Evolutionary conservation across 2,797 vertebrate species (phyloP), one percentile per base, ranked within the genome.

Genomic region (Enteromius treurensis): DNA sequence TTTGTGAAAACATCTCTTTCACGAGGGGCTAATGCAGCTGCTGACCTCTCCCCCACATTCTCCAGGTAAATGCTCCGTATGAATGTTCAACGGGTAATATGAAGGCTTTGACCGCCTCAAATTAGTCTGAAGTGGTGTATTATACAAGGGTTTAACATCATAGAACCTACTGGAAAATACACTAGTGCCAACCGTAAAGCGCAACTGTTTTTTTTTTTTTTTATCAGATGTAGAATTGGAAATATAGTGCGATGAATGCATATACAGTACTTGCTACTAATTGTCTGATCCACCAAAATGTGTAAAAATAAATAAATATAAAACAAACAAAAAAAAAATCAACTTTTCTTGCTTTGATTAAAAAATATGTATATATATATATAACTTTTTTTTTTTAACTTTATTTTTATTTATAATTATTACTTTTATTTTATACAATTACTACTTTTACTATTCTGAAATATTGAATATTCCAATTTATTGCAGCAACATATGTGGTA

Each of bases 31-130:
- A 55, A 80, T 77, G 42, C 23, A 49, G 45, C 62, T 53, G 15
- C 23, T 74, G 77, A 84, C 40, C 67, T 42, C 42, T 76, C 9
- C 0, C 7, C 23, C 34, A 42, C 32, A 37, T 23, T 42, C 26
- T 60, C 8, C 13, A 84, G 40, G 55, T 37, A 62, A 71, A 11
- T 62, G 58, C 75, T 55, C 15, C 6, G 40, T 51, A 29, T 77
- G 32, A 76, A 76, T 60, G n/a, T 26, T 58, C 58, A 76, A 58
- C 3, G 13, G 21, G 13, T 40, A 75, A 37, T 37, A 5, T 15
- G 6, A 55, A 37, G 32, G 3, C 19, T 55, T 37, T 37, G 49
- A 37, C 11, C 0, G 1, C 7, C 15, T 73, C 9, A 3, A 29
- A 32, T 45, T 70, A 26, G 3, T 69, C 40, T 45, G 42, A n/a